These are phyloP conservation scores for Horisme vitalbata DNA, from an alignment of 2,888 invertebrate genomes.

Conservation along the genomic window DNA sequence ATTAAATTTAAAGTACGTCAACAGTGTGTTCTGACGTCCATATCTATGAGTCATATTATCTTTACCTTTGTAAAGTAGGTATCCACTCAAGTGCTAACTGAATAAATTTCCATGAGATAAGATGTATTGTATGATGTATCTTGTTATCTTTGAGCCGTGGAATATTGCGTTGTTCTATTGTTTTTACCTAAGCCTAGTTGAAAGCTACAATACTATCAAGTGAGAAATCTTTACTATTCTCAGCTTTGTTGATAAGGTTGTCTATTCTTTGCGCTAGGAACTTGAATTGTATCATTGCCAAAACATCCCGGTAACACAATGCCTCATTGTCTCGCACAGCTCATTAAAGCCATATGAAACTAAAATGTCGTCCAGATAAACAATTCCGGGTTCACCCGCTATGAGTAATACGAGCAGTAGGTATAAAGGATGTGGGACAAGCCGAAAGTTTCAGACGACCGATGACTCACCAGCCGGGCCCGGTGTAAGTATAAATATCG, in stretches of 20 bases:
- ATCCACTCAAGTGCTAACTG: slow-evolving; percentile 17
- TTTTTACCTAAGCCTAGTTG: slow-evolving; percentile 19
- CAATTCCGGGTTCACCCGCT: slow-evolving; percentile 74
- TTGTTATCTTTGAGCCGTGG: slow-evolving; percentile 23
- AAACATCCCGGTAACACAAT: slow-evolving; percentile 25
- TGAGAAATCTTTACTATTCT: slow-evolving; percentile 31
- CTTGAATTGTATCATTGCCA: slow-evolving; percentile 21
- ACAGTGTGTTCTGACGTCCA: slow-evolving; percentile 39
- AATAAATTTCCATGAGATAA: slow-evolving; percentile 34
- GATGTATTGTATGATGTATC: slow-evolving; percentile 27
- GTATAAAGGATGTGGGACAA: slow-evolving; percentile 78
- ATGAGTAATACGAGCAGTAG: slow-evolving; percentile 70
- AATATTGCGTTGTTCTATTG: slow-evolving; percentile 27
- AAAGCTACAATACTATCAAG: slow-evolving; percentile 23
- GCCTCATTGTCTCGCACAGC: slow-evolving; percentile 29
- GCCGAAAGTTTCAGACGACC: slow-evolving; percentile 74
- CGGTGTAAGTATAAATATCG: slow-evolving; percentile 75
- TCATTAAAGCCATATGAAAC: slow-evolving; percentile 28
- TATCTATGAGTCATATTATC: slow-evolving; percentile 43
- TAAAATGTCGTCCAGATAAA: slow-evolving; percentile 41
- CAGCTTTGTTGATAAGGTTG: slow-evolving; percentile 19
- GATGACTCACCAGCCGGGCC: slow-evolving; percentile 70
- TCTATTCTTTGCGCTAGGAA: slow-evolving; percentile 19
- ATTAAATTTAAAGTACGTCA: slow-evolving; percentile 36
- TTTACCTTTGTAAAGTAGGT: slow-evolving; percentile 24